A percentile compares a stretch with the other conserved stretches of the same genome.
These are phyloP conservation scores for Microtus oregoni DNA, from an alignment of 2,113 vertebrate genomes.

Conservation along the genomic window DNA sequence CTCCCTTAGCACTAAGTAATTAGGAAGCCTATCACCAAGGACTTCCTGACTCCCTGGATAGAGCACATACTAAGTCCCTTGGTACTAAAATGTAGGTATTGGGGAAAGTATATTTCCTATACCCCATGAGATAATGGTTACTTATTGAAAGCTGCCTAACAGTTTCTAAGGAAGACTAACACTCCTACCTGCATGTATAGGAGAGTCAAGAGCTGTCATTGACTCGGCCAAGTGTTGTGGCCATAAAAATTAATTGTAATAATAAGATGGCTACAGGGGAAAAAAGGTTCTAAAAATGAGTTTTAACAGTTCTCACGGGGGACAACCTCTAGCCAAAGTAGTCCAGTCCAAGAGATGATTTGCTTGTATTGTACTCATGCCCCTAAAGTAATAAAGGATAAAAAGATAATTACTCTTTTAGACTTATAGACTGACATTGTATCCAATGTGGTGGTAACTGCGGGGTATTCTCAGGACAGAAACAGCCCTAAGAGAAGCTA, in stretches of 20 bases:
- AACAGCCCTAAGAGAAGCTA: not conserved
- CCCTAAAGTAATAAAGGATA: not conserved
- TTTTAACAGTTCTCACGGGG: not conserved
- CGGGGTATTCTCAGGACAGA: not conserved
- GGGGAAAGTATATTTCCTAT: not conserved
- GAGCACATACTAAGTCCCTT: not conserved
- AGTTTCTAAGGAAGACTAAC: not conserved
- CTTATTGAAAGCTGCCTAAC: not conserved
- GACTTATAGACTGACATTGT: not conserved
- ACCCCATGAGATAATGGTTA: not conserved
- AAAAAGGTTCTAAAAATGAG: not conserved
- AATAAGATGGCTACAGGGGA: not conserved
- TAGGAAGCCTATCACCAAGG: slow-evolving; percentile 3
- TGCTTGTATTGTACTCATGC: slow-evolving; percentile 5
- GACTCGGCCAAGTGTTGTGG: not conserved
- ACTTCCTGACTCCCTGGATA: not conserved
- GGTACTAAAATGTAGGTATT: not conserved
- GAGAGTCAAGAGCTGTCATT: not conserved
- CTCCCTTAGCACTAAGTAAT: not conserved
- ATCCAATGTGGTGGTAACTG: not conserved
- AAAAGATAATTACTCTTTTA: not conserved
- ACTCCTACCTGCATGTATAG: not conserved
- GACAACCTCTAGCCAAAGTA: not conserved
- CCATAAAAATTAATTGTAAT: not conserved
- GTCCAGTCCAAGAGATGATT: not conserved